These are phyloP conservation scores for Notarius quadriscutis DNA, from an alignment of 2,113 vertebrate genomes.

Conservation along the genomic window DNA sequence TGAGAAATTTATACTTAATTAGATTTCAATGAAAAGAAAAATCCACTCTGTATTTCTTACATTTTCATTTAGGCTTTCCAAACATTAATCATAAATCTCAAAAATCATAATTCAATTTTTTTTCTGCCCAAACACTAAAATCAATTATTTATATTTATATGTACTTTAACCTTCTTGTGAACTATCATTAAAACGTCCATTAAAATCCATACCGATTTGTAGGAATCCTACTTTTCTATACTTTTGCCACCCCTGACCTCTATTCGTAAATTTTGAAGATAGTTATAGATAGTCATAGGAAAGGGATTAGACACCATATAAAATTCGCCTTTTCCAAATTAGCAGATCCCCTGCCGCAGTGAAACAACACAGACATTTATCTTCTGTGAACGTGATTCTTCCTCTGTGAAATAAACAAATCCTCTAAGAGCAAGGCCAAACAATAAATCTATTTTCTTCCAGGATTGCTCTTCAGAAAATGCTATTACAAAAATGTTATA, in stretches of 20 bases:
- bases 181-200: background rate
- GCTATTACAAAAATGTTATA: background rate
- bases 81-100: background rate
- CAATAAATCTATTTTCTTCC: background rate
- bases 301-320: background rate
- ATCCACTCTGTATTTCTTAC: background rate
- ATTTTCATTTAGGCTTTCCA: background rate
- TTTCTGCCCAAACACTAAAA: background rate
- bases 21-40: background rate
- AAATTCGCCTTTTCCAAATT: background rate
- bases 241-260: background rate
- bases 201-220: background rate
- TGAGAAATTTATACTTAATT: background rate
- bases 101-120: background rate
- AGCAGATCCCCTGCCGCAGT: background rate
- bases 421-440: background rate
- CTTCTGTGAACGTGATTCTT: background rate
- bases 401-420: background rate
- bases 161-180: background rate
- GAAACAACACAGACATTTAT: slow-evolving; percentile 1
- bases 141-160: background rate
- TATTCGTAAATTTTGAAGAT: background rate
- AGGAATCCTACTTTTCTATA: background rate
- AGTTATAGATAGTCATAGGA: background rate
- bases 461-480: background rate